Percentiles rank a stretch among this genome's conserved stretches.
Conservation (phyloP, 2,797 vertebrate genomes). For the Hafferia zeledoni region DNA sequence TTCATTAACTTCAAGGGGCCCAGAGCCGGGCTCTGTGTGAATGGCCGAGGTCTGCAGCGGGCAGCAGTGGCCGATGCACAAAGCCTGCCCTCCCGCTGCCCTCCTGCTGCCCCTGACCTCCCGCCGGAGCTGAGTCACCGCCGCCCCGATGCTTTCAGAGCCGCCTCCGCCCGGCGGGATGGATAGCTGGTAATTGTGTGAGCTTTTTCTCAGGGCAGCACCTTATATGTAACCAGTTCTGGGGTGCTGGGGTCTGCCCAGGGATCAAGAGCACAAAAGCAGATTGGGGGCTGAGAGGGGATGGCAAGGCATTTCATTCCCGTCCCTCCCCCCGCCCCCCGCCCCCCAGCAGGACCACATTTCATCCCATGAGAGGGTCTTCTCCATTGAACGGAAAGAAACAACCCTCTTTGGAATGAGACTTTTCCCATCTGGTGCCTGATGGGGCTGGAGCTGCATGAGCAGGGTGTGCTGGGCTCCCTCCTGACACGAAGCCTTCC, state of each 20-base stretch:
- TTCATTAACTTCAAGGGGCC: background rate
- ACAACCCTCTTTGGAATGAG: accelerated
- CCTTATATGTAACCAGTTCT: accelerated
- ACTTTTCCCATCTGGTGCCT: background rate
- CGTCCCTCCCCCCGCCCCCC: too few relatives aligned
- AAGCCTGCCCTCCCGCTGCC: background rate
- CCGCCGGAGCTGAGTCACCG: accelerated
- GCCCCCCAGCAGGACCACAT: background rate
- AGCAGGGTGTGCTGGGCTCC: background rate
- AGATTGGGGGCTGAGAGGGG: background rate
- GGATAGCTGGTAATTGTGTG: background rate
- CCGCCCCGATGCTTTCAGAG: accelerated
- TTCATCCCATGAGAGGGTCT: background rate
- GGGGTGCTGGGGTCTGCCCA: background rate
- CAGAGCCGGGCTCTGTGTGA: accelerated
- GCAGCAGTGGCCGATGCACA: background rate
- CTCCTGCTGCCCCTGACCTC: background rate
- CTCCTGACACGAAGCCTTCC: accelerated
- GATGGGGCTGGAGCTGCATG: background rate
- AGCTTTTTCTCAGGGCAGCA: background rate
- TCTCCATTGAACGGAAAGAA: background rate
- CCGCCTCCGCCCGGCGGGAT: accelerated
- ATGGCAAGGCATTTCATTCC: accelerated
- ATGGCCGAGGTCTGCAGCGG: background rate
- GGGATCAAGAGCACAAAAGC: background rate